A percentile compares a stretch with the other conserved stretches of the same genome.
These are phyloP conservation scores for Odiellus spinosus DNA, from an alignment of 2,888 invertebrate species.

Conservation along the genomic window DNA sequence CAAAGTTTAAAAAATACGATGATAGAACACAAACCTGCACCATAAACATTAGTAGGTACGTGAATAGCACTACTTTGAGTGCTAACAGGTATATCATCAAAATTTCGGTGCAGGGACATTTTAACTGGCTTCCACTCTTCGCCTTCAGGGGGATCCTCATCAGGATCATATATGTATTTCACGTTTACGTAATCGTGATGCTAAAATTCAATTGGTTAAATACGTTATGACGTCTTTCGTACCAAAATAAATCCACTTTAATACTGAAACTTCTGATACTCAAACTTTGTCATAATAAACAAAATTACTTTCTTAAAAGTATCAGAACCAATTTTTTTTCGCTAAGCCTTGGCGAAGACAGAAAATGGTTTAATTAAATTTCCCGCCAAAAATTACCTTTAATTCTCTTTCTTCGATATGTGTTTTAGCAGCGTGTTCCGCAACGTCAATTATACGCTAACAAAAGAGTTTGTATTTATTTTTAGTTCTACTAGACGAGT, in stretches of 20 bases:
- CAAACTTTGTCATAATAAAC: no score
- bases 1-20: no score
- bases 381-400: slow-evolving; percentile 10
- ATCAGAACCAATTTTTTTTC: no score
- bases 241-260: not conserved
- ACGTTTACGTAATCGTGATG: slow-evolving; percentile 14
- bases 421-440: slow-evolving; percentile 49
- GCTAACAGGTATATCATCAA: slow-evolving; percentile 32
- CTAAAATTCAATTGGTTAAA: not conserved
- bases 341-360: no score
- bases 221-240: not conserved
- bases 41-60: slow-evolving; percentile 84
- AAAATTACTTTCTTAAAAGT: no score
- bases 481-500: no score
- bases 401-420: slow-evolving; percentile 37
- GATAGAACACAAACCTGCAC: slow-evolving; percentile 40
- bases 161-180: not conserved
- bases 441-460: slow-evolving; percentile 57
- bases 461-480: slow-evolving; percentile 21
- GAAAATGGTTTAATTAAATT: not conserved
- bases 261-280: no score
- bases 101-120: slow-evolving; percentile 9
- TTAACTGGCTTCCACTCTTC: not conserved
- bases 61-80: slow-evolving; percentile 70
- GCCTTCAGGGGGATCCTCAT: slow-evolving; percentile 1